Evolutionary conservation across 2,113 vertebrate genomes (phyloP).

Genomic region (Megaleporinus macrocephalus): DNA sequence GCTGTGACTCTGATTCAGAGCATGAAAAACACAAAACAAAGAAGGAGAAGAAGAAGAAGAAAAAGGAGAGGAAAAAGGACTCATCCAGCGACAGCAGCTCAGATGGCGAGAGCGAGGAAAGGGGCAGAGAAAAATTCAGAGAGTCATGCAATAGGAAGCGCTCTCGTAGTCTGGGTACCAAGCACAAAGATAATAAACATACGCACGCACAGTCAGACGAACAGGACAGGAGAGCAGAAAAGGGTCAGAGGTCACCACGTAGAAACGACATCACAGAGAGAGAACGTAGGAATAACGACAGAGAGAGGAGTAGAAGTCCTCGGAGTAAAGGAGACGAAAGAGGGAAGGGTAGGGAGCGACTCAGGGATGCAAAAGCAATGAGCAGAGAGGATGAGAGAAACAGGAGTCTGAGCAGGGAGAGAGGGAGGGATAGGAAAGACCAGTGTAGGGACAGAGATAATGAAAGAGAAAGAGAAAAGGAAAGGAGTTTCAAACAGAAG

Average conservation of each 20-base stretch:
- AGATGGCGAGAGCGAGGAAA: slow-evolving; percentile 75
- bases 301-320: slow-evolving; percentile 66
- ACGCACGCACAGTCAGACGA: background rate
- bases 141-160: slow-evolving; percentile 70
- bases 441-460: background rate
- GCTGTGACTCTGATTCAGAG: slow-evolving; percentile 79
- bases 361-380: background rate
- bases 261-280: slow-evolving; percentile 5
- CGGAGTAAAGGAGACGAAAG: slow-evolving; percentile 68
- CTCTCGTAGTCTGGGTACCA: slow-evolving; percentile 65
- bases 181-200: slow-evolving; percentile 8
- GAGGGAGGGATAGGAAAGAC: slow-evolving; percentile 2
- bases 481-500: slow-evolving; percentile 59
- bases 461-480: slow-evolving; percentile 30
- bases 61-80: slow-evolving; percentile 80
- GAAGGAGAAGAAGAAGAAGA: slow-evolving; percentile 70
- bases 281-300: slow-evolving; percentile 60
- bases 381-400: slow-evolving; percentile 17
- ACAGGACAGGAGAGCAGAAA: background rate
- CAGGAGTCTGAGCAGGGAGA: slow-evolving; percentile 22
- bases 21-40: slow-evolving; percentile 61
- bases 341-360: slow-evolving; percentile 18
- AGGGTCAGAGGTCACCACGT: slow-evolving; percentile 2
- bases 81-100: slow-evolving; percentile 77
- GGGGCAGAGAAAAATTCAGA: slow-evolving; percentile 75